Conservation (phyloP, 2,888 invertebrate genomes). For the Camptogramma bilineatum region DNA sequence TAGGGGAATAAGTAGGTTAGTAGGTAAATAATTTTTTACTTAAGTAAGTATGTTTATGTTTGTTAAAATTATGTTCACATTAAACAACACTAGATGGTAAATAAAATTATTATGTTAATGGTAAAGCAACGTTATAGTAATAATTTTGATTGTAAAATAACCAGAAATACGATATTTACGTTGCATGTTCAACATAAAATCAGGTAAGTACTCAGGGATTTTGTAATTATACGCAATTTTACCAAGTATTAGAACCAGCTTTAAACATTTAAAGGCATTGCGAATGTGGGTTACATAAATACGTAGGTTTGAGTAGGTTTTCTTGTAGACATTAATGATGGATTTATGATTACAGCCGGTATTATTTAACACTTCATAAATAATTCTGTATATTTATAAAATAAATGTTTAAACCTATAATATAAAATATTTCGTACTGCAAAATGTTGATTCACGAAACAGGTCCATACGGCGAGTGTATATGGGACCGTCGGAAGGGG, state of each 20-base stretch:
- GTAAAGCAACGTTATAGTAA: no score
- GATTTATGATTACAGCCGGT: conserved; percentile 4
- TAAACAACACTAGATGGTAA: no score
- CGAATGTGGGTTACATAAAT: conserved; percentile 13
- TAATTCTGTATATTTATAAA: neutral
- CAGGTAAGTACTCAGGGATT: neutral
- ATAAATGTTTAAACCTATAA: no score
- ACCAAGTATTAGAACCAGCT: neutral
- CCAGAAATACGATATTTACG: neutral
- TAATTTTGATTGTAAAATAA: neutral
- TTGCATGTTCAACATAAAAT: neutral
- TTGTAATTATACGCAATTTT: neutral
- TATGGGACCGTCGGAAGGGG: no score
- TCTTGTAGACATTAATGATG: conserved; percentile 2
- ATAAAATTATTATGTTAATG: no score
- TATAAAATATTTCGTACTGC: no score
- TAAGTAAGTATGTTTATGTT: no score
- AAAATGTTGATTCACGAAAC: no score
- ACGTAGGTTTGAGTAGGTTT: conserved; percentile 14
- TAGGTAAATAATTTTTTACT: no score
- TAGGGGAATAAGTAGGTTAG: no score
- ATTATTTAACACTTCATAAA: neutral
- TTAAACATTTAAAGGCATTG: neutral
- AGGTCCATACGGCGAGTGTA: no score
- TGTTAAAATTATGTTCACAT: neutral